A percentile compares a stretch with the other conserved stretches of the same genome.
phyloP scores from a whole-genome alignment of 2,113 vertebrate genomes.

The Abramis brama region DNA sequence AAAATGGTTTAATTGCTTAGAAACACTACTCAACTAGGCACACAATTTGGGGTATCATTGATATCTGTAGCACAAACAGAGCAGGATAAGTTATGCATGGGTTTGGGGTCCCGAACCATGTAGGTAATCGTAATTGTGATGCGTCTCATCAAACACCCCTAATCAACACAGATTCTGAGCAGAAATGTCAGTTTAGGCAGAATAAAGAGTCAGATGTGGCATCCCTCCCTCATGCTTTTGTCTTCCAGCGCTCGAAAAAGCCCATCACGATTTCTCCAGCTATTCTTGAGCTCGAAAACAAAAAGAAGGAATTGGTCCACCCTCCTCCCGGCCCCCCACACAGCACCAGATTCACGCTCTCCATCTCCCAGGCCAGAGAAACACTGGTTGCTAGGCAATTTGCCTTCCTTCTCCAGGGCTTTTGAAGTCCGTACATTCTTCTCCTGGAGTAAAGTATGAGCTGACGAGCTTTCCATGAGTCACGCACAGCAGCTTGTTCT shows the following conservation, averaged over 20 bases:
- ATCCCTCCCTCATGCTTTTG: neutral
- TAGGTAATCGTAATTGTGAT: neutral
- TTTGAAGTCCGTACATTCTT: constrained; percentile 53
- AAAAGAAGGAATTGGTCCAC: constrained; percentile 16
- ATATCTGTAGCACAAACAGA: neutral
- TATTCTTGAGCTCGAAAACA: constrained; percentile 35
- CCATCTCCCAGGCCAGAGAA: constrained; percentile 41
- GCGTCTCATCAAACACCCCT: no score
- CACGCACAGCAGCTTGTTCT: constrained; percentile 40
- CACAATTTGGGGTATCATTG: neutral
- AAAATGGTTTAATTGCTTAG: no score
- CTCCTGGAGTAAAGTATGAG: constrained; percentile 39
- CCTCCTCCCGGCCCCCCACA: constrained; percentile 6
- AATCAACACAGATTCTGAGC: neutral
- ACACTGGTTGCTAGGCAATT: constrained; percentile 72
- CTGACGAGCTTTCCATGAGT: constrained; percentile 28
- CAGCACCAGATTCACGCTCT: constrained; percentile 21
- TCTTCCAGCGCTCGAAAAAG: constrained; percentile 10
- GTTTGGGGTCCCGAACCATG: neutral
- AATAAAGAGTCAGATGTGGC: neutral
- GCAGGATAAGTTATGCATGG: neutral
- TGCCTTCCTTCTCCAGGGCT: constrained; percentile 51
- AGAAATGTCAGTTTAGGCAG: neutral
- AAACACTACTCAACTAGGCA: no score
- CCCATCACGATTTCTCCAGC: constrained; percentile 39